These are phyloP conservation scores for Bergia puertoricense DNA, from an alignment of 92 coral and sea anemone genomes.

Conservation along the genomic window DNA sequence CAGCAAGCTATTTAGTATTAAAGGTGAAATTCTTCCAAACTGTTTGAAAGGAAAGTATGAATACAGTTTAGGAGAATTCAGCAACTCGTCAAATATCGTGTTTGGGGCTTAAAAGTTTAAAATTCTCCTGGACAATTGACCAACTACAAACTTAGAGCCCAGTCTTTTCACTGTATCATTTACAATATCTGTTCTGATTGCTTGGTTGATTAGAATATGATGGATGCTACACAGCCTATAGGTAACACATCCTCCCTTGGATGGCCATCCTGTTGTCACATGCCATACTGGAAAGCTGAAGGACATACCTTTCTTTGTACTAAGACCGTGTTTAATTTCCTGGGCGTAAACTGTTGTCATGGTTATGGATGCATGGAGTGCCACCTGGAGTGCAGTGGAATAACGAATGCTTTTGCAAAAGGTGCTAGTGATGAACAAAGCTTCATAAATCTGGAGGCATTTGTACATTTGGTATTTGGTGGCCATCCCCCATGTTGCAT, in stretches of 20 bases:
- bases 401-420: neutral
- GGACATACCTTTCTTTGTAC: neutral
- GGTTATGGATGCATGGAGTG: slow-evolving; percentile 27
- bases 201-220: neutral
- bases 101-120: too few relatives aligned
- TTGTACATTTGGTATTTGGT: slow-evolving; percentile 27
- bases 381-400: slow-evolving; percentile 24
- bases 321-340: neutral
- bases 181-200: too few relatives aligned
- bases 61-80: too few relatives aligned
- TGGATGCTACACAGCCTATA: neutral
- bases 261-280: slow-evolving; percentile 22
- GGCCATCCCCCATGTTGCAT: slow-evolving; percentile 5
- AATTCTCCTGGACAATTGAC: too few relatives aligned
- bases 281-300: slow-evolving; percentile 21
- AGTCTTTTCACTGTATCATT: too few relatives aligned
- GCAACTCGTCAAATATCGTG: too few relatives aligned
- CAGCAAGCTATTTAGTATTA: too few relatives aligned
- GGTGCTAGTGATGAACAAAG: slow-evolving; percentile 1
- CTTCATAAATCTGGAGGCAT: slow-evolving; percentile 22
- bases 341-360: neutral
- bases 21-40: too few relatives aligned
- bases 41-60: too few relatives aligned
- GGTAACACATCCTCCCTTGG: slow-evolving; percentile 5
- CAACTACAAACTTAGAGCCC: too few relatives aligned